phyloP scores from a whole-genome alignment of 2,888 invertebrate species.

The Liposcelis brunnea region DNA sequence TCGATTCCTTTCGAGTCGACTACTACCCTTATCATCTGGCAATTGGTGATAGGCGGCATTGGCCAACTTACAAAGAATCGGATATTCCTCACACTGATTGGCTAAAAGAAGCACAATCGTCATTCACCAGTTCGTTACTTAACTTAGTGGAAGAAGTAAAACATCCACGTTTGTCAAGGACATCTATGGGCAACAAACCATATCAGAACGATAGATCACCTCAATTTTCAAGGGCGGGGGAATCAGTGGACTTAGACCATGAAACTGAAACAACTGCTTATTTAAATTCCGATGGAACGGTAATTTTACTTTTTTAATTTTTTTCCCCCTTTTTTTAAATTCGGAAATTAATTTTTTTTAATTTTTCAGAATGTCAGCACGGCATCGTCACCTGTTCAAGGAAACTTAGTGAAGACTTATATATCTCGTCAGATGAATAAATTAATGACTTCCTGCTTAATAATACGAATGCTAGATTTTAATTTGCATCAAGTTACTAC shows the following conservation, averaged over 20 bases:
- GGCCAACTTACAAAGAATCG: constrained; percentile 63
- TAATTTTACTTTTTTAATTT: too few relatives aligned
- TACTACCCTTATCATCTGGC: constrained; percentile 94
- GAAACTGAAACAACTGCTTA: too few relatives aligned
- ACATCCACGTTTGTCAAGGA: constrained; percentile 31
- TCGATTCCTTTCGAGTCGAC: constrained; percentile 77
- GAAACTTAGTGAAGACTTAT: constrained; percentile 42
- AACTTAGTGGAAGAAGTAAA: constrained; percentile 35
- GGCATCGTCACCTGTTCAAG: constrained; percentile 18
- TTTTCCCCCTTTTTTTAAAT: too few relatives aligned
- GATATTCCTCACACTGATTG: constrained; percentile 67
- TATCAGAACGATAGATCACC: constrained; percentile 10
- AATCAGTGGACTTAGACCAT: background rate
- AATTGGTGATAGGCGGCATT: constrained; percentile 69
- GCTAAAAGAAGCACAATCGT: constrained; percentile 66
- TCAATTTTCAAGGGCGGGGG: constrained; percentile 18
- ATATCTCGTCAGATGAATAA: constrained; percentile 56
- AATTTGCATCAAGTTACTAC: constrained; percentile 72
- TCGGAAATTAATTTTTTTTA: constrained; percentile 10
- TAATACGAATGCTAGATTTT: constrained; percentile 82
- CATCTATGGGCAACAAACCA: constrained; percentile 16
- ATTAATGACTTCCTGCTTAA: constrained; percentile 80
- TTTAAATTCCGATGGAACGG: too few relatives aligned
- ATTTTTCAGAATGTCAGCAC: background rate
- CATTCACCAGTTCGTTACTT: constrained; percentile 52